A percentile compares a stretch with the other conserved stretches of the same genome.
These are phyloP conservation scores for Hetaerina titia DNA, from an alignment of 2,888 invertebrate species.

Conservation along the genomic window DNA sequence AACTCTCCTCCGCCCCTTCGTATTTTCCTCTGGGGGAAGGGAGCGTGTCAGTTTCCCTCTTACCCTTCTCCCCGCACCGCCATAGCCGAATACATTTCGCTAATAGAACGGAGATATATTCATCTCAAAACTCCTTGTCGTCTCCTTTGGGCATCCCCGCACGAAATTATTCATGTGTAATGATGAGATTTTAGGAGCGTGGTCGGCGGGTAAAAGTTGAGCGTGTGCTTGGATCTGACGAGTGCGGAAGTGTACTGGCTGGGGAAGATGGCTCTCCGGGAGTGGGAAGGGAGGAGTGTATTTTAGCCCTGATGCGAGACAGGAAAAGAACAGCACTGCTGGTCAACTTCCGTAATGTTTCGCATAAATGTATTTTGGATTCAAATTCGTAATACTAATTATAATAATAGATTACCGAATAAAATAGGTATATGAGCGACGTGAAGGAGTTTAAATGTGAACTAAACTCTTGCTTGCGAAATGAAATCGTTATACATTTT, in stretches of 20 bases:
- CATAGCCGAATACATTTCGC: constrained; percentile 25
- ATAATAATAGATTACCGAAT: no score
- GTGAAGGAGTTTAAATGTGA: no score
- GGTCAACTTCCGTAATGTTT: no score
- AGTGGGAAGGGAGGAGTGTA: neutral
- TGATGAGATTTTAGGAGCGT: constrained; percentile 30
- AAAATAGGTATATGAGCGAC: no score
- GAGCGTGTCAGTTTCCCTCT: neutral
- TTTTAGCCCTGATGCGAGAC: no score
- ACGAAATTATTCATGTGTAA: constrained; percentile 24
- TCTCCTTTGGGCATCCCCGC: neutral
- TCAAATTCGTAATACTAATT: no score
- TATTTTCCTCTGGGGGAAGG: neutral
- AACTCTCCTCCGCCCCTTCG: neutral
- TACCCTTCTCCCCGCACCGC: neutral
- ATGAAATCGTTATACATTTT: no score
- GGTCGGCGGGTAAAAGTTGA: constrained; percentile 16
- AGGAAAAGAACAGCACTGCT: no score
- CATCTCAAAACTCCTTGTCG: constrained; percentile 2
- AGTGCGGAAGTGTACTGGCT: neutral
- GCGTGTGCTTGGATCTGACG: neutral
- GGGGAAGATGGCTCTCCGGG: neutral
- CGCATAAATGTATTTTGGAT: no score
- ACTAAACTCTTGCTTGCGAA: no score
- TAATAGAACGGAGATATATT: constrained; percentile 27